Percentiles rank a stretch among this genome's conserved stretches.
phyloP scores from a whole-genome alignment of 2,113 vertebrate species.

The Triplophysa rosa region DNA sequence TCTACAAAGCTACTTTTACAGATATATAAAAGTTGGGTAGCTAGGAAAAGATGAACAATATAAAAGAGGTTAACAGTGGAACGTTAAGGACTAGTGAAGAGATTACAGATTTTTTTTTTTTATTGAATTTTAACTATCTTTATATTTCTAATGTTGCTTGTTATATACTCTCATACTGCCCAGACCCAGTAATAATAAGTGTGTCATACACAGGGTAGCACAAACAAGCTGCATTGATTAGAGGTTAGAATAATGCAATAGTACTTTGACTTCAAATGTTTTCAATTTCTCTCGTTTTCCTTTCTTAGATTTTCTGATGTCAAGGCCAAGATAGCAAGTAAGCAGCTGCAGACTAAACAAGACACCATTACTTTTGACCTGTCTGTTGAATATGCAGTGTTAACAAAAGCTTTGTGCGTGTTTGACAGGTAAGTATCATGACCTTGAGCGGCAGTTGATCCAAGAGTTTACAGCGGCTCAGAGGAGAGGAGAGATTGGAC shows the following conservation, averaged over 20 bases:
- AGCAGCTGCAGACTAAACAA: slow-evolving; percentile 65
- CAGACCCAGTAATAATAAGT: neutral
- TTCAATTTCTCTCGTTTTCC: neutral
- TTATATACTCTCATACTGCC: no score
- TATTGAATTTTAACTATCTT: no score
- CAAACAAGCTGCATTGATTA: neutral
- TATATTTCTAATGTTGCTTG: no score
- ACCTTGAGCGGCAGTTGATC: slow-evolving; percentile 96
- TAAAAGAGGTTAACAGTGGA: no score
- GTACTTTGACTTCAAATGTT: no score
- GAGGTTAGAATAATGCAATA: neutral
- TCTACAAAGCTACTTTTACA: no score
- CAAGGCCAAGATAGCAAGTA: slow-evolving; percentile 99
- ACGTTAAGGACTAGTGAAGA: no score
- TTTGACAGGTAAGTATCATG: slow-evolving; percentile 95
- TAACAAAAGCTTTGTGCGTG: slow-evolving; percentile 10
- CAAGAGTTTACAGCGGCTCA: slow-evolving; percentile 97
- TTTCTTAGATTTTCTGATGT: slow-evolving; percentile 94
- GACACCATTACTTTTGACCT: neutral
- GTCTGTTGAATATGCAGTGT: neutral
- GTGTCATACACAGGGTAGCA: neutral
- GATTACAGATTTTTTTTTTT: no score
- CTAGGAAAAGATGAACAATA: no score
- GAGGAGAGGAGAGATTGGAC: slow-evolving; percentile 89
- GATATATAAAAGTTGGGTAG: no score